Evolutionary conservation across 1,140 invertebrate species (phyloP).

Genomic region (Platorchestia sp.): DNA sequence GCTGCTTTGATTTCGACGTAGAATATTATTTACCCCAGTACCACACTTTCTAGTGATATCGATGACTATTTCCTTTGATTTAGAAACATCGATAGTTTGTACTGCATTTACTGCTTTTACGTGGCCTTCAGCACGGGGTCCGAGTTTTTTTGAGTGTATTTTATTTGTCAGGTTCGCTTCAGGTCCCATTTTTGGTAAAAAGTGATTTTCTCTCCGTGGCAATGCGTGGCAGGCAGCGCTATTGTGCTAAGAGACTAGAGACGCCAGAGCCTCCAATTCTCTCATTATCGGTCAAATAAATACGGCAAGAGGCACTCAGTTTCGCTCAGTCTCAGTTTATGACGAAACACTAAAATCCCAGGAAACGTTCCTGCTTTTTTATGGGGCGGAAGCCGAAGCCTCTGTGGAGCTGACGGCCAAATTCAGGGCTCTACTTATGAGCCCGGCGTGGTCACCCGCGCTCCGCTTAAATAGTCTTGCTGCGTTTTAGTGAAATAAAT

Average conservation of each 20-base stretch:
- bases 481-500: neutral
- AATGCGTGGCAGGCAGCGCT: neutral
- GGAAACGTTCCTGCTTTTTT: neutral
- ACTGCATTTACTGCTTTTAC: neutral
- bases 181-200: neutral
- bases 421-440: neutral
- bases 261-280: conserved; percentile 30
- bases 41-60: neutral
- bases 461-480: neutral
- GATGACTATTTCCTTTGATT: neutral
- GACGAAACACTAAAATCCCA: conserved; percentile 53
- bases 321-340: conserved; percentile 23
- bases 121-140: neutral
- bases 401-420: neutral
- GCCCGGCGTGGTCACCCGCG: neutral
- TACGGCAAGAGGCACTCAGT: neutral
- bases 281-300: conserved; percentile 38
- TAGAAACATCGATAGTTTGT: neutral
- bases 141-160: neutral
- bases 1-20: neutral
- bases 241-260: conserved; percentile 24
- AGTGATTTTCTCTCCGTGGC: neutral
- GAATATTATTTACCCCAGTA: neutral
- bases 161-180: neutral
- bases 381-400: conserved; percentile 11